Percentiles rank a stretch among this genome's conserved stretches.
Evolutionary conservation across 2,113 vertebrate species (phyloP).

Genomic region (Tringa solitaria): DNA sequence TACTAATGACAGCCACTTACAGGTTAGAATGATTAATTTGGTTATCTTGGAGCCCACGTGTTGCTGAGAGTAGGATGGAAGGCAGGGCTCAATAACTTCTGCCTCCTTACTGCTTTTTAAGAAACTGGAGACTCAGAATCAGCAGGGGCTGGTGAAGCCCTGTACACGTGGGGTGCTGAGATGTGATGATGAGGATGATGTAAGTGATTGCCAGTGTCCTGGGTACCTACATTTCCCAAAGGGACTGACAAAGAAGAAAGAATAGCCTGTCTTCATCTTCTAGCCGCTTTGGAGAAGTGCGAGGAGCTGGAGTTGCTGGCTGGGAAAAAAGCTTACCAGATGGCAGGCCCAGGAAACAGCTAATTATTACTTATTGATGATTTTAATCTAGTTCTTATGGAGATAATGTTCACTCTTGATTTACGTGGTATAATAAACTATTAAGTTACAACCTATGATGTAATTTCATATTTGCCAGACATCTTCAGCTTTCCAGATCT

Average conservation of each 20-base stretch:
- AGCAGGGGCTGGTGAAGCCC: neutral
- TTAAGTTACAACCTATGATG: neutral
- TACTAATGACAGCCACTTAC: constrained; percentile 66
- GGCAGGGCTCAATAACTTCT: neutral
- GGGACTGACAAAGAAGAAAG: neutral
- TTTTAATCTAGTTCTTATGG: constrained; percentile 17
- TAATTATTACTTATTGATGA: constrained; percentile 54
- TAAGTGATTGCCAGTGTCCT: neutral
- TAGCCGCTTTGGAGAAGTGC: neutral
- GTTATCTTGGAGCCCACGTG: constrained; percentile 15
- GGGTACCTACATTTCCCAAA: neutral
- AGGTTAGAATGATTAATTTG: constrained; percentile 53
- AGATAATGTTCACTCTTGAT: neutral
- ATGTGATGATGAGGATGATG: neutral
- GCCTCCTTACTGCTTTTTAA: neutral
- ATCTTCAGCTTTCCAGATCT: neutral
- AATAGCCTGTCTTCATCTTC: neutral
- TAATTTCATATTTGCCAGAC: neutral
- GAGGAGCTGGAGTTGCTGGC: constrained; percentile 22
- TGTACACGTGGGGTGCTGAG: neutral
- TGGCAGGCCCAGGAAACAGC: constrained; percentile 57
- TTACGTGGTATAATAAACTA: neutral
- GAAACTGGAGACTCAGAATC: neutral
- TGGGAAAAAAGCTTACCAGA: constrained; percentile 13
- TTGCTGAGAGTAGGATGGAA: neutral